A percentile compares a stretch with the other conserved stretches of the same genome.
These are phyloP conservation scores for Aphis gossypii DNA, from an alignment of 1,140 invertebrate species.

Conservation along the genomic window DNA sequence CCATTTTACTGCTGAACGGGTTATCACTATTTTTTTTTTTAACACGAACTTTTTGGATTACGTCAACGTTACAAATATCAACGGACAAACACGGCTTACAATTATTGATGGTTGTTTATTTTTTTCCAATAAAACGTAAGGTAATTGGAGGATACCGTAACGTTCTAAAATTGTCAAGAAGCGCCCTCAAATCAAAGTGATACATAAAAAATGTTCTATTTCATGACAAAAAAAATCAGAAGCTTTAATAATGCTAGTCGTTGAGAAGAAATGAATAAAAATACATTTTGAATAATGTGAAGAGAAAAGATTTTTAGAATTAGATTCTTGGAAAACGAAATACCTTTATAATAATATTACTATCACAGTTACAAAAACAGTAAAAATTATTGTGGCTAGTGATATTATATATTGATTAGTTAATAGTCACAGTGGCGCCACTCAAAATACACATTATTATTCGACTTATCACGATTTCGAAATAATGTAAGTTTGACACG, in stretches of 20 bases:
- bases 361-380: background rate
- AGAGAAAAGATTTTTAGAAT: background rate
- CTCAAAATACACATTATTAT: background rate
- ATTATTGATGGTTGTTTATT: background rate
- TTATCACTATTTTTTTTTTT: background rate
- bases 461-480: background rate
- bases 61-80: background rate
- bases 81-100: background rate
- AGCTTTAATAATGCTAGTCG: background rate
- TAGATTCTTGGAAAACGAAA: background rate
- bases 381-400: background rate
- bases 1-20: background rate
- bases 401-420: conserved; percentile 33
- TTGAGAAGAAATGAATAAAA: background rate
- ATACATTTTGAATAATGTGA: background rate
- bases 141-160: background rate
- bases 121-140: background rate
- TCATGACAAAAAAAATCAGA: background rate
- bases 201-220: background rate
- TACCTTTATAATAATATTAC: background rate
- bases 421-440: background rate
- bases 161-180: background rate
- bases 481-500: conserved; percentile 30
- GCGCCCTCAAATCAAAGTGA: background rate
- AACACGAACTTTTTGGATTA: background rate